Evolutionary conservation across 2,888 invertebrate genomes (phyloP), one percentile per base, ranked within the genome.

Genomic region (Scaptomyza polygonia): DNA sequence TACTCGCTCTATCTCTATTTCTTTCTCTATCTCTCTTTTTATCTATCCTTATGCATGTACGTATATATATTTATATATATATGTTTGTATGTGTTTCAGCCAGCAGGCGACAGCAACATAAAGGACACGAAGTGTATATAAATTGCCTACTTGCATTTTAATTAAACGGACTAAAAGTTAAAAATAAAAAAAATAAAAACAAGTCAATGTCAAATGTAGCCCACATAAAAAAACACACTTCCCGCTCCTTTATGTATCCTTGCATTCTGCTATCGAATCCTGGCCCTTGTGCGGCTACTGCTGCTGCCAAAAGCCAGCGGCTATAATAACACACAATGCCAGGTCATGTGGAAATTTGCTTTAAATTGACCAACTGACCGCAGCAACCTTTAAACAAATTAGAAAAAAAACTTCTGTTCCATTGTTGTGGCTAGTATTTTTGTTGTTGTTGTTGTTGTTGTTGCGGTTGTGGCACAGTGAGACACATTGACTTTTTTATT

Each of bases 111-210:
- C 65, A 54, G 58, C 49, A 49, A 67, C 65, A 67, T 54, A 71
- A 67, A 76, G 82, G 64, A 79, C 84, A 85, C 73, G 77, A 64
- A 83, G 86, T 83, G 84, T 86, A 86, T 86, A 86, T 86, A 84
- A 84, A 85, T 85, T 85, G 84, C 84, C 86, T 85, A 86, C 84
- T 85, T 85, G 83, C 81, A 81, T 85, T 85, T 85, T 86, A 85
- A 85, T 85, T 85, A 86, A 84, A 83, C 81, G 73, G 84, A 78
- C 82, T 79, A 83, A 81, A 25, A n/a, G n/a, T n/a, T n/a, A n/a
- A n/a, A n/a, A n/a, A n/a, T n/a, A n/a, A n/a, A 25, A 25, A 25
- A 25, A 25, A 25, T 5, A 3, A 81, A 83, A 79, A 65, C 83
- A 77, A 74, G 69, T 76, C 79, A 83, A 78, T 79, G 82, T 82